Evolutionary conservation across 2,113 vertebrate species (phyloP).

Genomic region (Malurus melanocephalus): DNA sequence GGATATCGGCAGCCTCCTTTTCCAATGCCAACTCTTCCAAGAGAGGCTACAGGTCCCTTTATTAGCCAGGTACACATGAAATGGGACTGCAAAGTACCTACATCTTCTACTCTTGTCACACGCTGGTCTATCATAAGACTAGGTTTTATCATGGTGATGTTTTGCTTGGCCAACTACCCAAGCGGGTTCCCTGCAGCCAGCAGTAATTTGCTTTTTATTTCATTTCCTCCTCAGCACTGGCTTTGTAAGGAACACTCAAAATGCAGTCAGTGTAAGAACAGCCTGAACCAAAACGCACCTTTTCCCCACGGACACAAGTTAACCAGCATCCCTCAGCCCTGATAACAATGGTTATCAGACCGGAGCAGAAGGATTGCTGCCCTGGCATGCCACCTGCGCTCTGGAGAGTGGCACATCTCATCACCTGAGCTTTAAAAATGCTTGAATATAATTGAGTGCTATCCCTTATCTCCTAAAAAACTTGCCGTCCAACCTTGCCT

Average conservation of each 20-base stretch:
- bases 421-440: not conserved
- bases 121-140: not conserved
- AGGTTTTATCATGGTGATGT: not conserved
- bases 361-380: not conserved
- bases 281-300: not conserved
- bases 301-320: accelerated
- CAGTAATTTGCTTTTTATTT: not conserved
- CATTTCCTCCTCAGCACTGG: not conserved
- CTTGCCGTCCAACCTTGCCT: not conserved
- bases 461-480: not conserved
- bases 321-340: not conserved
- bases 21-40: accelerated
- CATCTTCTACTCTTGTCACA: not conserved
- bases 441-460: not conserved
- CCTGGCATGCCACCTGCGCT: accelerated
- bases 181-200: not conserved
- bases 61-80: not conserved
- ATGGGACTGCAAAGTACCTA: not conserved
- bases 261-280: not conserved
- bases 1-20: accelerated
- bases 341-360: not conserved
- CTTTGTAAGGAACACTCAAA: not conserved
- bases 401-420: accelerated
- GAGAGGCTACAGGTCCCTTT: accelerated
- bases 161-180: not conserved